Percentiles rank a stretch among this genome's conserved stretches.
Evolutionary conservation across 2,113 vertebrate species (phyloP).

Genomic region (Salminus brasiliensis): DNA sequence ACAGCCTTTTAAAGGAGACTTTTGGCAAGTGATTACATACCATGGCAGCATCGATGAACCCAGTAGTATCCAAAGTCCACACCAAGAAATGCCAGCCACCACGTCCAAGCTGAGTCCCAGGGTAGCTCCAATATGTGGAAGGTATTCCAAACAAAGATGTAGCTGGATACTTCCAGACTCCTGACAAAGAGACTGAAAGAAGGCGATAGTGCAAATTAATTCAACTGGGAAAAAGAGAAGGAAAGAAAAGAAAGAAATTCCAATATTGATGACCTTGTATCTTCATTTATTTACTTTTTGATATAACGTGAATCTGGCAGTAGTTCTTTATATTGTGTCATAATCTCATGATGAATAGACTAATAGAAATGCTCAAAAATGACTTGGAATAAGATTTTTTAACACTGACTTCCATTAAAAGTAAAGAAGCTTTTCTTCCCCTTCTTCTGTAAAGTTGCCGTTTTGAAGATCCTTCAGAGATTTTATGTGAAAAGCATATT

Average conservation of each 20-base stretch:
- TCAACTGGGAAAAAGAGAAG: not conserved
- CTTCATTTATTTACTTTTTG: no score
- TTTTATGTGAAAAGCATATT: no score
- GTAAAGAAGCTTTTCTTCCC: no score
- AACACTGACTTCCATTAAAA: no score
- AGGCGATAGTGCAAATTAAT: not conserved
- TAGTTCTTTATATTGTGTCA: no score
- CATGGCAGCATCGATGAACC: conserved; percentile 87
- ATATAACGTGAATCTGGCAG: no score
- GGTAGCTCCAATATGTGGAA: conserved; percentile 82
- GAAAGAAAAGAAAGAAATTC: not conserved
- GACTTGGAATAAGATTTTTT: no score
- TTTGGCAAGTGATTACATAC: conserved; percentile 68
- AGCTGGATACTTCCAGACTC: conserved; percentile 83
- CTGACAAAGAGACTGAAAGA: conserved; percentile 79
- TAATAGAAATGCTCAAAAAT: no score
- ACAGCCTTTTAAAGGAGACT: not conserved
- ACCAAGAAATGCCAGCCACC: conserved; percentile 87
- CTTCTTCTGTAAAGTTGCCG: no score
- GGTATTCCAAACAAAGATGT: conserved; percentile 87
- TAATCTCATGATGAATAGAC: no score
- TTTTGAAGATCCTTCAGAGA: no score
- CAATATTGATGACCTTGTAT: not conserved
- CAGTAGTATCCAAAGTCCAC: conserved; percentile 92
- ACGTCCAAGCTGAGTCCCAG: conserved; percentile 90